These are phyloP conservation scores for Microcebus lehilahytsara DNA, from an alignment of 2,113 vertebrate genomes.

Conservation along the genomic window DNA sequence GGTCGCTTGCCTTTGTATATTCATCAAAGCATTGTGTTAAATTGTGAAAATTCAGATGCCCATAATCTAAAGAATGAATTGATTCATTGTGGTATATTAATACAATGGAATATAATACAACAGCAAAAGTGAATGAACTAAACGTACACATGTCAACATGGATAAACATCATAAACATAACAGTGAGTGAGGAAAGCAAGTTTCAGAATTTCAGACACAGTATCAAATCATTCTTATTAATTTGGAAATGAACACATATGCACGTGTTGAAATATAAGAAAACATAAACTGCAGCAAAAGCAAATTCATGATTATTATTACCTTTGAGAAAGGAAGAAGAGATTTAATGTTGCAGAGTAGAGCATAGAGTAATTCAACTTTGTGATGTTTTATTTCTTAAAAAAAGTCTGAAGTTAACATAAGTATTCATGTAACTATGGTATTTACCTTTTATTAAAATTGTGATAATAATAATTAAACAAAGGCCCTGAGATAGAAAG, in stretches of 20 bases:
- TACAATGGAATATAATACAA: background rate
- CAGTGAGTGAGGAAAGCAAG: background rate
- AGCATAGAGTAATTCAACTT: background rate
- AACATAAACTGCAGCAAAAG: background rate
- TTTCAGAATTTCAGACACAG: background rate
- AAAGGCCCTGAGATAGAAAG: background rate
- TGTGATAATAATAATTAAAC: background rate
- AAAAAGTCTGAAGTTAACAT: background rate
- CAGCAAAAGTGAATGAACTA: background rate
- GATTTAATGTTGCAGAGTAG: background rate
- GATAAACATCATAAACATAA: background rate
- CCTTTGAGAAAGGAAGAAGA: background rate
- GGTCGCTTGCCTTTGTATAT: background rate
- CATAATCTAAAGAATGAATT: background rate
- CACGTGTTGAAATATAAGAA: background rate
- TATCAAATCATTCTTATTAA: background rate
- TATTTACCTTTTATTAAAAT: slow-evolving; percentile 12
- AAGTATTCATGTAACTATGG: background rate
- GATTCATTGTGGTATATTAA: background rate
- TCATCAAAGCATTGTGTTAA: background rate
- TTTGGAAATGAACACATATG: background rate
- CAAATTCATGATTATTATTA: background rate
- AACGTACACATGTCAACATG: background rate
- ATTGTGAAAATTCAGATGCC: background rate
- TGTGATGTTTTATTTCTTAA: background rate